Evolutionary conservation across 2,113 vertebrate species (phyloP).

Genomic region (Sapayoa aenigma): DNA sequence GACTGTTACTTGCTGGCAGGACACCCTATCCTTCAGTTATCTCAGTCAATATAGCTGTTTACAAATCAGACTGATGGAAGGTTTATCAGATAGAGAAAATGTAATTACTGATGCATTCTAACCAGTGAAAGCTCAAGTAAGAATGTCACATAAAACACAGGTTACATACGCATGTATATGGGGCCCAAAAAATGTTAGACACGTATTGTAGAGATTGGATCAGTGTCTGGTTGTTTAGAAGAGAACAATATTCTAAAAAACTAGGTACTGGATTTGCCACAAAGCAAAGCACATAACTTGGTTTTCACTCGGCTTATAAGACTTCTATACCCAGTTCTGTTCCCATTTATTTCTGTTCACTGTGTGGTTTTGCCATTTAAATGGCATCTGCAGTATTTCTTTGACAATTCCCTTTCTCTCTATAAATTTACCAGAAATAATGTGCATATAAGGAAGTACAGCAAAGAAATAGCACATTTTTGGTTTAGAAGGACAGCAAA

Average conservation of each 20-base stretch:
- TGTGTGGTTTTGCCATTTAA: neutral
- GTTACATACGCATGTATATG: neutral
- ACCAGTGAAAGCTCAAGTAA: neutral
- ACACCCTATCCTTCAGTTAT: neutral
- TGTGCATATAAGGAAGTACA: neutral
- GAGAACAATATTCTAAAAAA: neutral
- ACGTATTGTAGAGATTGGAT: neutral
- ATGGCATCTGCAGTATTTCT: neutral
- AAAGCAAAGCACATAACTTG: neutral
- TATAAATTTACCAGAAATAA: neutral
- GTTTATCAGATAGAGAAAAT: neutral
- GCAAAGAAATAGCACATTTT: neutral
- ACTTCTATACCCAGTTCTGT: neutral
- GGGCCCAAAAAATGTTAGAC: neutral
- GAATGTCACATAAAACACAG: neutral
- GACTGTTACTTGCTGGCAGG: neutral
- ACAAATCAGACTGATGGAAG: neutral
- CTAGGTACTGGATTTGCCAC: neutral
- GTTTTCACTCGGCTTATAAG: neutral
- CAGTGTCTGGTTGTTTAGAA: neutral
- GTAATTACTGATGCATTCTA: neutral
- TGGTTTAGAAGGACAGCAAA: neutral
- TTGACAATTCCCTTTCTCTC: neutral
- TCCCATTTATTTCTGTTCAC: neutral
- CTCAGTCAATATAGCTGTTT: neutral